Conservation (phyloP, 2,888 invertebrate species). For the Eubasilissa splendida region DNA sequence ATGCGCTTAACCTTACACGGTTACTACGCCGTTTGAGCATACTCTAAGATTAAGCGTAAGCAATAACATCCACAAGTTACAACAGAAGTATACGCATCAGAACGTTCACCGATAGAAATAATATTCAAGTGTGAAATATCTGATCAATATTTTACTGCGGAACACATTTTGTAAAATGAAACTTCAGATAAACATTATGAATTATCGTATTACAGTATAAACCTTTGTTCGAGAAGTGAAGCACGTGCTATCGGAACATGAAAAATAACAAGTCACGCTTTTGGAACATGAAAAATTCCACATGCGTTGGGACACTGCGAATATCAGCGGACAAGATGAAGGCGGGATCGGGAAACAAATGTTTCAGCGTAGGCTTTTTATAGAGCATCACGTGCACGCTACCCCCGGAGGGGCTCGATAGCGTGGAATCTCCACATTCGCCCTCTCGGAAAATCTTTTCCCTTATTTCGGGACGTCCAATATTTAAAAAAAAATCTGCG, state of each 20-base stretch:
- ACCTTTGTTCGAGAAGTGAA: slow-evolving; percentile 34
- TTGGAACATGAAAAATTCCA: slow-evolving; percentile 47
- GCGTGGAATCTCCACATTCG: slow-evolving; percentile 40
- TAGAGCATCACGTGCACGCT: slow-evolving; percentile 51
- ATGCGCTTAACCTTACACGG: not conserved
- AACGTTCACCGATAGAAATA: slow-evolving; percentile 16
- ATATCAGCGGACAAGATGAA: not conserved
- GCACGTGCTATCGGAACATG: slow-evolving; percentile 38
- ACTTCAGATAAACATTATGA: slow-evolving; percentile 45
- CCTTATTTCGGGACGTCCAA: slow-evolving; percentile 25
- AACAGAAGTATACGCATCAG: too few species aligned
- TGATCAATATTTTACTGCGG: slow-evolving; percentile 38
- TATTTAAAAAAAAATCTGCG: slow-evolving; percentile 28
- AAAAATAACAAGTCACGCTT: slow-evolving; percentile 47
- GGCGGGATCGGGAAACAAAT: slow-evolving; percentile 13
- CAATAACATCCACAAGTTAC: too few species aligned
- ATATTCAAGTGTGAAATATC: slow-evolving; percentile 30
- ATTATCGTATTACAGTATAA: slow-evolving; percentile 38
- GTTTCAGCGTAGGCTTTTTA: slow-evolving; percentile 41
- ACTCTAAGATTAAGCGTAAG: not conserved
- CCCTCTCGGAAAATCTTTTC: slow-evolving; percentile 13
- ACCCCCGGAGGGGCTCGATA: slow-evolving; percentile 45
- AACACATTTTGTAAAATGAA: slow-evolving; percentile 33
- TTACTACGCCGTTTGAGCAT: not conserved
- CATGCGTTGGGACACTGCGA: slow-evolving; percentile 37